These are phyloP conservation scores for Carcina quercana DNA, from an alignment of 2,888 invertebrate species.

Conservation along the genomic window DNA sequence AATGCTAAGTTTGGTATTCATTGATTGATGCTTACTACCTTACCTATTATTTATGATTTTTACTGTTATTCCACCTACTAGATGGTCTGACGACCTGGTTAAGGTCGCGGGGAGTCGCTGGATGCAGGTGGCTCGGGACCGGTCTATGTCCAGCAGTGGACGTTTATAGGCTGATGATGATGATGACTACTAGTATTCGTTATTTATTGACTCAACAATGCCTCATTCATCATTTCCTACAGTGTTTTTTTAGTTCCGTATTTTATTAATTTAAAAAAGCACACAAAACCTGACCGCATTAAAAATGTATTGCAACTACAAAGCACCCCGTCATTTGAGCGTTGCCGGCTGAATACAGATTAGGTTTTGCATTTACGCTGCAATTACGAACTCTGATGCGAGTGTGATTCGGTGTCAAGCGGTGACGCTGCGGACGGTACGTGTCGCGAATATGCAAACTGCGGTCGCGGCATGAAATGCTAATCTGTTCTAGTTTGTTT, in stretches of 20 bases:
- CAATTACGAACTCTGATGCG: constrained; percentile 42
- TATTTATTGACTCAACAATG: not conserved
- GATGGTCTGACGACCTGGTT: no score
- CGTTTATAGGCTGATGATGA: no score
- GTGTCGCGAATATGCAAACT: constrained; percentile 9
- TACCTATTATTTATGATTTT: no score
- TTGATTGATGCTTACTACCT: no score
- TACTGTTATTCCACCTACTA: no score
- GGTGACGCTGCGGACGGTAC: constrained; percentile 9
- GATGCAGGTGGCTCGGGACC: no score
- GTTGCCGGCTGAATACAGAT: constrained; percentile 29
- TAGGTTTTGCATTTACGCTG: constrained; percentile 35
- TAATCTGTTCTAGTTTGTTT: constrained; percentile 26
- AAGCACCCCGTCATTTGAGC: not conserved
- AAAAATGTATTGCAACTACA: constrained; percentile 3
- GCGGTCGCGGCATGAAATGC: constrained; percentile 17
- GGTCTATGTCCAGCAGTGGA: no score
- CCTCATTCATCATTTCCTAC: not conserved
- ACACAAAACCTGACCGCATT: not conserved
- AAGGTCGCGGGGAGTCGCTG: no score
- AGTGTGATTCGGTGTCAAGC: constrained; percentile 32
- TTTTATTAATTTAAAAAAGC: no score
- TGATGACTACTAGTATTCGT: not conserved
- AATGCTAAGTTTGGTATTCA: no score
- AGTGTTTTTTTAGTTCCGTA: no score